phyloP scores from a whole-genome alignment of 2,888 invertebrate genomes.

The Amblyjoppa proteus region DNA sequence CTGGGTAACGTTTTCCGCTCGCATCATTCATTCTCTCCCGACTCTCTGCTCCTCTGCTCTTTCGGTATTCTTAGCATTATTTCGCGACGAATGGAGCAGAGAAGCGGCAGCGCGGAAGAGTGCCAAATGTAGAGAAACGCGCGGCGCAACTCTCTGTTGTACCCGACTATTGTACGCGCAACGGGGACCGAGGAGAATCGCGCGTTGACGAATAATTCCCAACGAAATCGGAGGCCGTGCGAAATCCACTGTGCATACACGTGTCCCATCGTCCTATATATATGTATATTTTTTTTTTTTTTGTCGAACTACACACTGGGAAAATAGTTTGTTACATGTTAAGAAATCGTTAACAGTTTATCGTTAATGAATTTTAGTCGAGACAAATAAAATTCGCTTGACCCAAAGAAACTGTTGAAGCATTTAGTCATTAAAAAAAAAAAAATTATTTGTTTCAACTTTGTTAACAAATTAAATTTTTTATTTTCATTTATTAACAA shows the following conservation, averaged over 20 bases:
- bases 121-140: slow-evolving; percentile 57
- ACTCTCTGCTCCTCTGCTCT: neutral
- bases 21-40: slow-evolving; percentile 23
- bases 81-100: slow-evolving; percentile 19
- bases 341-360: neutral
- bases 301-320: neutral
- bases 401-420: no score
- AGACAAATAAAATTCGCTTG: no score
- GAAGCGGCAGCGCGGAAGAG: slow-evolving; percentile 38
- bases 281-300: slow-evolving; percentile 14
- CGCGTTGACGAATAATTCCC: slow-evolving; percentile 25
- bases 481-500: no score
- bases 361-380: no score
- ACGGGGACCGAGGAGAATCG: neutral
- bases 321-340: neutral
- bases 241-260: neutral
- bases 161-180: slow-evolving; percentile 38
- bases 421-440: no score
- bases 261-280: neutral
- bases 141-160: slow-evolving; percentile 13
- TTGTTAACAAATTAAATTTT: no score
- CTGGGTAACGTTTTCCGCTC: slow-evolving; percentile 47
- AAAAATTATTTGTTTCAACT: no score
- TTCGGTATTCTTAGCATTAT: slow-evolving; percentile 50
- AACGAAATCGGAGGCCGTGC: slow-evolving; percentile 9